Conservation (phyloP, 2,797 vertebrate genomes). For the Hipposideros larvatus region DNA sequence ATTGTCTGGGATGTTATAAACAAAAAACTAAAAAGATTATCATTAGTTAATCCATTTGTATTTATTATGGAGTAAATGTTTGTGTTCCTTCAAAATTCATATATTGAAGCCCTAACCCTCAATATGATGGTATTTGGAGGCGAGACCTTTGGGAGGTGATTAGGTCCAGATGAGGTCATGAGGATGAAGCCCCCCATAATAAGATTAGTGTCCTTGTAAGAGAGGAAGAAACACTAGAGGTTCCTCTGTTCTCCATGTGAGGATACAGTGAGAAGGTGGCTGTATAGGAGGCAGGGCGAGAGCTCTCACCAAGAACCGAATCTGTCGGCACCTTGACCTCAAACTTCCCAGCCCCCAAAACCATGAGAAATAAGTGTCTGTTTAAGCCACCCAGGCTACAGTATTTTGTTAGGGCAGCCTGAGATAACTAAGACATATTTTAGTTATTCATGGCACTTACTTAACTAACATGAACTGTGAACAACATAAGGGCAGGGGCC, state of each 20-base stretch:
- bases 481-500: not conserved
- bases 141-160: not conserved
- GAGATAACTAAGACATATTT: not conserved
- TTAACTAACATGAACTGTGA: not conserved
- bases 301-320: not conserved
- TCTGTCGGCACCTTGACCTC: not conserved
- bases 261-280: not conserved
- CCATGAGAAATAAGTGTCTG: not conserved
- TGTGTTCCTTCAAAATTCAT: not conserved
- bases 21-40: not conserved
- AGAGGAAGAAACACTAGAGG: not conserved
- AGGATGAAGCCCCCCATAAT: not conserved
- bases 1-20: constrained; percentile 13
- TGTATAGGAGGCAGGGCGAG: not conserved
- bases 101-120: not conserved
- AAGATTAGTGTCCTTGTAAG: not conserved
- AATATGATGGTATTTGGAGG: not conserved
- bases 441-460: not conserved
- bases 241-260: not conserved
- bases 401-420: not conserved
- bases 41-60: not conserved
- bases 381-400: not conserved
- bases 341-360: not conserved
- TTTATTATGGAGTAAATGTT: not conserved
- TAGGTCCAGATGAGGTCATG: not conserved